Evolutionary conservation across 37 sponge, comb jelly and placozoan species (phyloP), one percentile per base, ranked within the genome.

Genomic region (Diacarnus erythraeanus): DNA sequence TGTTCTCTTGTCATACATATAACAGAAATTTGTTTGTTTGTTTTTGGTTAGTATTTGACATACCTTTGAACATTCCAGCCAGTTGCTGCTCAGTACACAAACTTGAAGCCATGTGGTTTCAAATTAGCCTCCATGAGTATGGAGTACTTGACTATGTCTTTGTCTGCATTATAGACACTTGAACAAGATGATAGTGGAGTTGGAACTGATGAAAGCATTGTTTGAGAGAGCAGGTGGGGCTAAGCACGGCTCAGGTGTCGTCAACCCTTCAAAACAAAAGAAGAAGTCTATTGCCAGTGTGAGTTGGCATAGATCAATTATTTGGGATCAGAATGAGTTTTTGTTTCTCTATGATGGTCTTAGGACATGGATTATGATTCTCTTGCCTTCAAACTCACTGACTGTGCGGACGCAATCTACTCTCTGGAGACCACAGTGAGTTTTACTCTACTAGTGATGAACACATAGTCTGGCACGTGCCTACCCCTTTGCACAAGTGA

Each of bases 211-310:
- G 33, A 85, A 92, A 75, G 41, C 74, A 15, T 68, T 92, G 30
- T 85, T 92, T 73, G 93, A 88, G 41, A 63, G 75, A 38, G 93
- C 90, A 5, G 82, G 85, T 38, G 93, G 89, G 1, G 89, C 85
- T 54, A 92, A 87, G 57, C 71, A 70, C 31, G 69, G 65, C 2
- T 70, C 61, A 61, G 57, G 59, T 0, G 33, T 40, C 21, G 12
- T 39, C 38, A 27, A 36, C 82, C 6, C 27, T 23, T 5, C 74
- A 30, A 78, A 65, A 66, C 37, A 10, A 27, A 64, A 67, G 26
- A 35, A 54, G 31, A 66, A 66, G 10, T 47, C 51, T 47, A 54
- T 54, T 12, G 10, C 51, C 12, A 47, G 51, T 47, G 51, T 47
- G 12, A 47, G 51, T 47, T 15, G 51, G 51, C 12, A 47, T 47